Evolutionary conservation across 2,113 vertebrate species (phyloP), one percentile per base, ranked within the genome.

Genomic region (Chascanopsetta lugubris): DNA sequence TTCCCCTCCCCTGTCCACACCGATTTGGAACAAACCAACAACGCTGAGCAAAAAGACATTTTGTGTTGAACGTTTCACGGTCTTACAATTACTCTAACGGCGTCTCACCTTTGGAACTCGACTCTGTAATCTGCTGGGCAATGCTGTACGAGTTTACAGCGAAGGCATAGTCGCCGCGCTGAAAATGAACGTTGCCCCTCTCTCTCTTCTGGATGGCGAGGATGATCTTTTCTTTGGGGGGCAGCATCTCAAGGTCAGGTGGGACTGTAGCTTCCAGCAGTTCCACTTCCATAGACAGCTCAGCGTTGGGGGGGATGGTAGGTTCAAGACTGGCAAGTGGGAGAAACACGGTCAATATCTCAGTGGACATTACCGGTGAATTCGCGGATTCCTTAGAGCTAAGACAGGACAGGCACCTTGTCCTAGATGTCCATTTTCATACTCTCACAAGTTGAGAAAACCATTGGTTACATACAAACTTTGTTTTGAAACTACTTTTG

Each of bases 121-220:
- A 95, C 30, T 94, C 87, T 0, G 95, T 91, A 65, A 96, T 90
- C 82, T 95, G 94, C 85, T 98, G 93, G 25, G 96, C 96, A 0
- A 97, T 91, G 84, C 95, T 93, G 0, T 99, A 99, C 0, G 96
- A 98, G 85, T 96, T 97, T 75, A 97, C 91, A 3, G 97, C 97
- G 75, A 96, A 92, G 30, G 96, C 92, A 0, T 96, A 99, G 72
- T 98, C 95, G 0, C 89, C 94, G 0, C 92, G 94, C 83, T 98
- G 95, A 85, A 95, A 99, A 88, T 96, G 94, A 62, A 89, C 83
- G 30, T 99, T 99, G 59, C 97, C 97, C 0, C 93, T 89, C 71
- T 98, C 96, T 53, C 97, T 89, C 48, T 98, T 99, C 60, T 72
- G 87, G 73, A 93, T 93, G 42, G 97, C 95, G 82, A 98, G 74